These are phyloP conservation scores for Stictocephala bisonia DNA, from an alignment of 2,888 invertebrate species.

Conservation along the genomic window DNA sequence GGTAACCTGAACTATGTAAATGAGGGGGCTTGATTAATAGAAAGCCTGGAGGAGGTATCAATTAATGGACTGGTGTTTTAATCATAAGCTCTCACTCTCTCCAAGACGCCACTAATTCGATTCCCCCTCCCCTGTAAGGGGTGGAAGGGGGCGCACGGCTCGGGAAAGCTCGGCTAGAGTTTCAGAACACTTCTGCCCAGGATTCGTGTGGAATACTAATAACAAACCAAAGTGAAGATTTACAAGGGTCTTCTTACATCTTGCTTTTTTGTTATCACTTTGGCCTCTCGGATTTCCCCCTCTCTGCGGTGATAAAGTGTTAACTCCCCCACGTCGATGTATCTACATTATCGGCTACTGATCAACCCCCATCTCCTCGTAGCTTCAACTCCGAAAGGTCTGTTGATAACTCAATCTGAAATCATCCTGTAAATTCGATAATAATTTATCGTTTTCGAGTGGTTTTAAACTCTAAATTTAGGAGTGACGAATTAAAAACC, in stretches of 20 bases:
- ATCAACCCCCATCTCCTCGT: no score
- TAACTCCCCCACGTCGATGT: background rate
- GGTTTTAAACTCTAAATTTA: no score
- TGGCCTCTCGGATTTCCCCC: constrained; percentile 24
- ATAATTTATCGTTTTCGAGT: no score
- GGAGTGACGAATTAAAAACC: no score
- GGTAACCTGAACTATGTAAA: no score
- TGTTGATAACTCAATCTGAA: no score
- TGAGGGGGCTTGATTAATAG: constrained; percentile 16
- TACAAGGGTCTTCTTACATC: constrained; percentile 40
- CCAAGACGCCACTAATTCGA: constrained; percentile 28
- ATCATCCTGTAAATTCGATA: no score
- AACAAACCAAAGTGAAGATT: constrained; percentile 50
- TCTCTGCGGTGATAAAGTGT: constrained; percentile 9
- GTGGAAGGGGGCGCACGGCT: background rate
- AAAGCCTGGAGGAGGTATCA: background rate
- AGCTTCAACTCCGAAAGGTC: no score
- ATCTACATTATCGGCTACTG: no score
- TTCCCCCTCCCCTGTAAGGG: no score
- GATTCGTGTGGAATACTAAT: constrained; percentile 39
- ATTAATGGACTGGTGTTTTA: constrained; percentile 30
- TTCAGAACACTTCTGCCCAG: constrained; percentile 27
- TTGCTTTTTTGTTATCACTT: constrained; percentile 31
- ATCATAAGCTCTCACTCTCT: background rate
- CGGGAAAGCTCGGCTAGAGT: constrained; percentile 20